A percentile compares a stretch with the other conserved stretches of the same genome.
Conservation (phyloP, 2,113 vertebrate species). For the Anolis carolinensis region DNA sequence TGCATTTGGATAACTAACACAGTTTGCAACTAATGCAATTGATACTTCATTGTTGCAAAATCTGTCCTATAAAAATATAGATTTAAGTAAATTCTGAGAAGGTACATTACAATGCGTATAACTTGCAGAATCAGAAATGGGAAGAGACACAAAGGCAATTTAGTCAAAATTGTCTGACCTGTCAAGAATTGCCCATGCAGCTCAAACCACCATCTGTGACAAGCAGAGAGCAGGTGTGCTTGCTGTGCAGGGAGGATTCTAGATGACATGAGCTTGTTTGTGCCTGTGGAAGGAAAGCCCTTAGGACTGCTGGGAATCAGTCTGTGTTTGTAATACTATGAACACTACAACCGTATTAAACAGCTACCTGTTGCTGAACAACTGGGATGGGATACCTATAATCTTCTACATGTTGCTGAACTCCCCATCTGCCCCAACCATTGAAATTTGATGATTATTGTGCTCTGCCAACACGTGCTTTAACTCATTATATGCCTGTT, state of each 20-base stretch:
- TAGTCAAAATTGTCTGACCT: background rate
- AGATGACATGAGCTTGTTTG: background rate
- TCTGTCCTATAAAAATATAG: background rate
- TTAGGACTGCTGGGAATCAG: background rate
- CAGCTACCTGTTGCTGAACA: background rate
- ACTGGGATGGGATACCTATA: too few species aligned
- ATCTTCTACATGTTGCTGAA: too few species aligned
- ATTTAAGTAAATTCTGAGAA: background rate
- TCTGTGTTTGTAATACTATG: background rate
- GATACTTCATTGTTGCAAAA: background rate
- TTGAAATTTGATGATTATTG: too few species aligned
- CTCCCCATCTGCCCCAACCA: background rate
- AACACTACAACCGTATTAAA: background rate
- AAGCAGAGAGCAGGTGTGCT: background rate
- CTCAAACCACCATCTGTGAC: background rate
- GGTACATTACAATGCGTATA: background rate
- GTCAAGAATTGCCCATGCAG: background rate
- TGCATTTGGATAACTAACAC: background rate
- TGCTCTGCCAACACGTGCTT: too few species aligned
- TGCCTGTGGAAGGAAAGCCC: slow-evolving; percentile 2
- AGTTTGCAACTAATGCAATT: background rate
- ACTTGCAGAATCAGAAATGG: background rate
- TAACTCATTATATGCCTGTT: too few species aligned
- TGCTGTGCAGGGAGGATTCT: background rate
- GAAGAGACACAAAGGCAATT: background rate